phyloP scores from a whole-genome alignment of 2,113 vertebrate genomes.

The Hippocampus guttulatus region DNA sequence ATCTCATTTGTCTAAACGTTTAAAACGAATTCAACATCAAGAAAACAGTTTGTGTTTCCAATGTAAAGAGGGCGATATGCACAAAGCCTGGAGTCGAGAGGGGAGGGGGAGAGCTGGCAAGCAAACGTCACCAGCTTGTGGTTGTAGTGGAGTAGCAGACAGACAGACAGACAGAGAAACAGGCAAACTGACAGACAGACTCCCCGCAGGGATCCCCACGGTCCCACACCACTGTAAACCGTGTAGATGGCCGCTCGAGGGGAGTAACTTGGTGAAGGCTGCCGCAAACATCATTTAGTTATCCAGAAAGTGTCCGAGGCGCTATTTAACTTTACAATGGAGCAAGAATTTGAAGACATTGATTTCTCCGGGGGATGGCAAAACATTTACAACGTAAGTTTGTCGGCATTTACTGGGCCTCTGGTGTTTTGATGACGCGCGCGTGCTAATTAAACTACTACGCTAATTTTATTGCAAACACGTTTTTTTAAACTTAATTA shows the following conservation, averaged over 20 bases:
- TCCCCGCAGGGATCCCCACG: slow-evolving; percentile 51
- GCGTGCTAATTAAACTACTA: slow-evolving; percentile 44
- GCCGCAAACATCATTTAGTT: slow-evolving; percentile 21
- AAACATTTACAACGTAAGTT: slow-evolving; percentile 85
- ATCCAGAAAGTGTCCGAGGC: slow-evolving; percentile 18
- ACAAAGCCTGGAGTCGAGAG: background rate
- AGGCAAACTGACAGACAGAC: slow-evolving; percentile 28
- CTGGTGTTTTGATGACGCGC: slow-evolving; percentile 60
- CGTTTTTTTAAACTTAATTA: slow-evolving; percentile 1
- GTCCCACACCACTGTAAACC: slow-evolving; percentile 27
- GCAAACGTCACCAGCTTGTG: background rate
- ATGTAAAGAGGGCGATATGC: background rate
- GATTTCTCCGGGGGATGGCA: slow-evolving; percentile 84
- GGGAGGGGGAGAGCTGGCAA: background rate
- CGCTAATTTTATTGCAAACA: slow-evolving; percentile 18
- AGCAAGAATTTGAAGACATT: slow-evolving; percentile 81
- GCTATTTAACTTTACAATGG: slow-evolving; percentile 54
- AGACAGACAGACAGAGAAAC: background rate
- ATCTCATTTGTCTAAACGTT: background rate
- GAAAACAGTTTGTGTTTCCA: background rate
- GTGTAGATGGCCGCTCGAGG: slow-evolving; percentile 55
- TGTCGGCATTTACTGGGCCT: slow-evolving; percentile 38
- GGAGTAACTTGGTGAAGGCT: slow-evolving; percentile 41
- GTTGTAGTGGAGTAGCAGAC: background rate
- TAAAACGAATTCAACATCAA: background rate